Base-by-base conservation (phyloP, 2,113 vertebrate species). In the Isurus oxyrinchus region DNA sequence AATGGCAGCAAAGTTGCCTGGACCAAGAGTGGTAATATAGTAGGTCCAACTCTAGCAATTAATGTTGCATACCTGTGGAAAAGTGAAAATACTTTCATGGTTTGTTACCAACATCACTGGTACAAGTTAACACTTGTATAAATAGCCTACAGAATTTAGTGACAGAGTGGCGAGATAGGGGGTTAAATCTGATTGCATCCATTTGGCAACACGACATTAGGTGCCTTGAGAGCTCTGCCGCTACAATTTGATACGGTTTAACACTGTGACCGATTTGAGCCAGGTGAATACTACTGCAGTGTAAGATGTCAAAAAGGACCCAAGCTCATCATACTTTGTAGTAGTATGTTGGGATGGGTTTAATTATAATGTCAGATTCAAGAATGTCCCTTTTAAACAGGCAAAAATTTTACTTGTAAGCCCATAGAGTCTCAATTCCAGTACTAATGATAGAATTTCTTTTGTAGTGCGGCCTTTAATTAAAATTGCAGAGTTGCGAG, bases 51-150 rank as follows among this genome's bases (percentile, higher is more conserved):
- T 25, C 66, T 72, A 72, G 25, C 25, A 95, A 44, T 72, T 95
- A 35, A 49, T 95, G 49, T 72, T 55, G 27, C 44, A 6, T 14
- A 27, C 94, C 27, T 95, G 66, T 95, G 94, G 66, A 72, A 76
- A n/a, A 49, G 23, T 95, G 88, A 91, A 91, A 59, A 91, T 91
- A 91, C n/a, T 91, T 53, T 59, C 93, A 69, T 95, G 40, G 49
- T 76, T 76, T 69, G 53, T 72, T 49, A 19, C 7, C 23, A 69
- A 69, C n/a, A 72, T 25, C 88, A 16, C 66, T 95, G 44, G 94
- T 95, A 72, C 67, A 72, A 95, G 67, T 95, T 72, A 76, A 95
- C 66, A 53, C 67, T 95, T 55, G 11, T 53, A 95, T 35, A 95
- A 72, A 95, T 72, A 72, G 44, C 25, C 53, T 67, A 27, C 94